Evolutionary conservation across 2,113 vertebrate genomes (phyloP), one percentile per base, ranked within the genome.

Genomic region (Poeciliopsis occidentalis): DNA sequence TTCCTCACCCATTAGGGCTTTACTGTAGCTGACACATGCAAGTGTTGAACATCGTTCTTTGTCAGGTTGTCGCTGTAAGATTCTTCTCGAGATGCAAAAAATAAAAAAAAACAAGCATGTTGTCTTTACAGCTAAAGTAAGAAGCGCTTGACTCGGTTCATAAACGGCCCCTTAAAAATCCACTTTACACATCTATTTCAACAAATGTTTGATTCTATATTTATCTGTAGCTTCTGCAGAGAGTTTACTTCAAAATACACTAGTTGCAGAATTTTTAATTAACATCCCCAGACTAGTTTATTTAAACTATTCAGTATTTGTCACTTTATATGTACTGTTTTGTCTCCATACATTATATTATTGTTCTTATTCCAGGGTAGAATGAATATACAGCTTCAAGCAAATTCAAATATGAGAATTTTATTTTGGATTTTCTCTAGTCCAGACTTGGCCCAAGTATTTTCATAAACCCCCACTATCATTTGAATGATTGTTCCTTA

Each of bases 11-110:
- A 69, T 92, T 90, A 87, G 79, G 61, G 0, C 81, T 65, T 74
- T 85, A 81, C 85, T 89, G 89, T 87, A 87, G 74, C 79, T 73
- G 87, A 80, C 87, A 88, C 68, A 69, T 81, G 85, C 22, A 22
- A 61, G 62, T 30, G 34, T 17, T 39, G 60, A 75, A 70, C 76
- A 64, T 34, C 26, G 41, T 19, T 69, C 69, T 67, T 15, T 22
- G 32, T 19, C 64, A 44, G 29, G 37, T 78, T 41, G 69, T 82
- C 71, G 68, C 32, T 70, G 31, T 73, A 54, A 81, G 65, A 71
- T n/a, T 80, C 76, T 79, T 54, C 69, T 60, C 60, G 29, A 26
- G n/a, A 2, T 63, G 29, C 61, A 29, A 29, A 29, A 29, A 29
- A 29, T 2, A 2, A 27, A 17, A 66, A 15, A 19, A 64, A 8